Conservation (phyloP, 2,888 invertebrate genomes). For the Anthrax anthrax region DNA sequence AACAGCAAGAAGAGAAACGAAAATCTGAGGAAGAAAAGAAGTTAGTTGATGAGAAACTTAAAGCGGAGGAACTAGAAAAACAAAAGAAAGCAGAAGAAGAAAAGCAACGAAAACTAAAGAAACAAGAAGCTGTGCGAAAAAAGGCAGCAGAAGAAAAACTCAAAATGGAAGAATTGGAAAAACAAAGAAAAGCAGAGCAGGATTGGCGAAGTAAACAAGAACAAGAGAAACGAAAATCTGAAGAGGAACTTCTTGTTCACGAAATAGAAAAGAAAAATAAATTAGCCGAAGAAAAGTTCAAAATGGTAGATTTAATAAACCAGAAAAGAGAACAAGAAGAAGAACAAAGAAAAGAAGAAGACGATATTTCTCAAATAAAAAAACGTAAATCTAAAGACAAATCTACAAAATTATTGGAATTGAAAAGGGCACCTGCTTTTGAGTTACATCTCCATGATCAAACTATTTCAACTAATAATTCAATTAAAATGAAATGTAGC, state of each 20-base stretch:
- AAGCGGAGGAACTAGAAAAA: no score
- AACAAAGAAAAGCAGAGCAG: background rate
- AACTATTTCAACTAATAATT: conserved; percentile 56
- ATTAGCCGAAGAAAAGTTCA: conserved; percentile 2
- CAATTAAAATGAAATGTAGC: conserved; percentile 65
- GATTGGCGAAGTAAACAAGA: background rate
- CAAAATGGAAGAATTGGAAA: conserved; percentile 7
- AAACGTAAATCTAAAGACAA: no score
- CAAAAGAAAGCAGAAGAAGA: background rate
- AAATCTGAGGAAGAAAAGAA: background rate
- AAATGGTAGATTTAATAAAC: no score
- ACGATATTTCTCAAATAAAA: conserved; percentile 1
- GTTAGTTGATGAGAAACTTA: no score
- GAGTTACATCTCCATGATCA: conserved; percentile 57
- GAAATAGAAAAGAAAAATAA: no score
- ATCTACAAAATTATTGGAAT: no score
- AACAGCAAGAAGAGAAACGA: background rate
- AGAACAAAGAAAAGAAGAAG: conserved; percentile 8
- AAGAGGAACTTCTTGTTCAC: background rate
- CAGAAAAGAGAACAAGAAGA: conserved; percentile 11
- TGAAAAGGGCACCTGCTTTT: conserved; percentile 25
- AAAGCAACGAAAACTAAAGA: background rate
- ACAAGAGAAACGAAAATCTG: conserved; percentile 10
- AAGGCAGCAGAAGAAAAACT: background rate
- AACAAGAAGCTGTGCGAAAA: background rate